Evolutionary conservation across 2,888 invertebrate species (phyloP).

Genomic region (Drosophila multiciliata): DNA sequence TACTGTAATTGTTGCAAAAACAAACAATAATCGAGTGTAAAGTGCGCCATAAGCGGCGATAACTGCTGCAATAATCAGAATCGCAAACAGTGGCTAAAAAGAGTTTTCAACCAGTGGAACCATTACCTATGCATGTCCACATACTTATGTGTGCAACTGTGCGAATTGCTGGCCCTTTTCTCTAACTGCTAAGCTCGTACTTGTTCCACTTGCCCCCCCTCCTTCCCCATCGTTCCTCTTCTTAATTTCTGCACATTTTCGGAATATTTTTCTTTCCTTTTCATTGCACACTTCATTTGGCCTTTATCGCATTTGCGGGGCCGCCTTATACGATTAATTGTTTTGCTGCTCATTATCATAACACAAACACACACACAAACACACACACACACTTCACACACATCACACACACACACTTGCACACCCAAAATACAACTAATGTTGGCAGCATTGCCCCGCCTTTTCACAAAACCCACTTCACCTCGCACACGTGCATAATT

Average conservation of each 20-base stretch:
- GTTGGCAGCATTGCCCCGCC: constrained; percentile 27
- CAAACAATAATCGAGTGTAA: constrained; percentile 34
- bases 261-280: constrained; percentile 36
- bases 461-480: neutral
- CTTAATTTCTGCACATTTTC: constrained; percentile 54
- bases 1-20: constrained; percentile 50
- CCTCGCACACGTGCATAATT: constrained; percentile 68
- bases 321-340: constrained; percentile 70
- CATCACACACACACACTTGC: constrained; percentile 27
- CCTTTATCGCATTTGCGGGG: constrained; percentile 54
- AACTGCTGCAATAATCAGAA: constrained; percentile 42
- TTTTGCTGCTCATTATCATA: constrained; percentile 59
- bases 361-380: constrained; percentile 35
- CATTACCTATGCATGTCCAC: constrained; percentile 15
- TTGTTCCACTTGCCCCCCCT: neutral
- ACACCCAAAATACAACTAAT: constrained; percentile 51
- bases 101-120: constrained; percentile 17
- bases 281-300: constrained; percentile 52
- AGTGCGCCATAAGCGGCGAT: constrained; percentile 33
- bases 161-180: constrained; percentile 39
- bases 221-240: neutral
- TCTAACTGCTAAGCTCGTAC: constrained; percentile 36
- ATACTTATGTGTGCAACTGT: constrained; percentile 9
- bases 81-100: constrained; percentile 39
- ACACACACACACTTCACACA: constrained; percentile 9